Percentiles rank a stretch among this genome's conserved stretches.
Conservation (phyloP, 1,140 invertebrate genomes). For the Drosophila ohnishii region DNA sequence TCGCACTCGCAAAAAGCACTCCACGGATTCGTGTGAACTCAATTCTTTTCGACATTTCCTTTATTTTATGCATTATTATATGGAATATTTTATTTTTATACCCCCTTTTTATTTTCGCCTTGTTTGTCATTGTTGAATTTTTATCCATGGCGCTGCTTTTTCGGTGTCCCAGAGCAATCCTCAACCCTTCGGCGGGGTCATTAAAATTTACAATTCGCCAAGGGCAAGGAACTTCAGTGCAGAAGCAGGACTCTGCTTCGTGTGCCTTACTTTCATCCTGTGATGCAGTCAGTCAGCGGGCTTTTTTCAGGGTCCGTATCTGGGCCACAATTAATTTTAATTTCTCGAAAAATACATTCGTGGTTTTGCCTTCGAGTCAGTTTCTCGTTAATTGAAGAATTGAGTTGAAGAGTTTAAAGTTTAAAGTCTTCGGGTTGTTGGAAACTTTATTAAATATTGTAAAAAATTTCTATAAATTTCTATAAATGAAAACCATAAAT, state of each 20-base stretch:
- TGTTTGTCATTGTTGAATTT: conserved; percentile 57
- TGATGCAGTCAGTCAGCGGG: conserved; percentile 17
- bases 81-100: conserved; percentile 51
- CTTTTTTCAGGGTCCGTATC: not conserved
- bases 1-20: conserved; percentile 2
- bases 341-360: conserved; percentile 14
- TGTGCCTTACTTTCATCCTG: conserved; percentile 11
- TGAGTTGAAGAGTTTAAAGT: not conserved
- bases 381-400: not conserved
- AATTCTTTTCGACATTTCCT: conserved; percentile 39
- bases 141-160: conserved; percentile 24
- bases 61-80: conserved; percentile 57
- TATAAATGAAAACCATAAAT: no score
- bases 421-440: not conserved
- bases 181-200: conserved; percentile 46
- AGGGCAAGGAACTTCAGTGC: conserved; percentile 48
- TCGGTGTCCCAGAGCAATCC: not conserved
- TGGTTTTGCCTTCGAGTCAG: conserved; percentile 1
- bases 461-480: no score
- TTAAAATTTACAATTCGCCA: conserved; percentile 62
- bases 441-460: not conserved
- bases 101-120: conserved; percentile 29
- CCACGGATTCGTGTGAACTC: conserved; percentile 46
- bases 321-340: conserved; percentile 37
- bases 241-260: conserved; percentile 3